A percentile compares a stretch with the other conserved stretches of the same genome.
phyloP scores from a whole-genome alignment of 1,140 invertebrate species.

The Paralvinella palmiformis region DNA sequence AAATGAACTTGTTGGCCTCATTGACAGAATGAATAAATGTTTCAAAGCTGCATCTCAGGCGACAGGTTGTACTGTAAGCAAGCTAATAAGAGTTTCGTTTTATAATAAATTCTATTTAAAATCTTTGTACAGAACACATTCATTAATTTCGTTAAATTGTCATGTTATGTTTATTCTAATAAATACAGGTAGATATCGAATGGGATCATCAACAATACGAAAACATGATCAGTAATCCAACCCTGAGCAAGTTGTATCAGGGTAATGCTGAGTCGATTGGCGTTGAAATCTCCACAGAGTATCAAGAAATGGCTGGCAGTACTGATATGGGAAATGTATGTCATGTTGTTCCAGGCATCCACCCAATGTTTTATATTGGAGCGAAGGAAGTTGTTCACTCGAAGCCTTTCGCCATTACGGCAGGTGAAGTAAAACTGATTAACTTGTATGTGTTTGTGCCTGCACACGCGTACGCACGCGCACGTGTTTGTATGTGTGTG shows the following conservation, averaged over 20 bases:
- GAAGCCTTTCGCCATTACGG: not conserved
- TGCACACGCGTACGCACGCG: not conserved
- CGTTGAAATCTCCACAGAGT: not conserved
- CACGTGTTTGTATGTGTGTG: not conserved
- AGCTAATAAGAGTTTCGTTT: no score
- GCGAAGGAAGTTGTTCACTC: not conserved
- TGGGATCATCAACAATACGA: not conserved
- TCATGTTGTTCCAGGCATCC: conserved; percentile 43
- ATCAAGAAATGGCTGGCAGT: not conserved
- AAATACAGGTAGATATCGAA: conserved; percentile 22
- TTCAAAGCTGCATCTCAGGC: conserved; percentile 39
- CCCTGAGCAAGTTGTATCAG: not conserved
- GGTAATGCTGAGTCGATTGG: conserved; percentile 25
- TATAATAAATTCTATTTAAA: not conserved
- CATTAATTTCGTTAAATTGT: conserved; percentile 10
- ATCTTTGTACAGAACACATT: not conserved
- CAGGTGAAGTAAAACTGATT: not conserved
- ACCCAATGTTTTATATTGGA: conserved; percentile 42
- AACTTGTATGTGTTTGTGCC: not conserved
- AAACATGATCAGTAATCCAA: not conserved
- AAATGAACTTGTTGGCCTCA: conserved; percentile 32
- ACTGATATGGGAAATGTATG: conserved; percentile 40
- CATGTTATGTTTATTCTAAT: not conserved
- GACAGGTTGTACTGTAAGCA: conserved; percentile 41
- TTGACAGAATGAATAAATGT: conserved; percentile 34